These are phyloP conservation scores for Lepilemur septentrionalis DNA, from an alignment of 2,797 vertebrate species.

Conservation along the genomic window DNA sequence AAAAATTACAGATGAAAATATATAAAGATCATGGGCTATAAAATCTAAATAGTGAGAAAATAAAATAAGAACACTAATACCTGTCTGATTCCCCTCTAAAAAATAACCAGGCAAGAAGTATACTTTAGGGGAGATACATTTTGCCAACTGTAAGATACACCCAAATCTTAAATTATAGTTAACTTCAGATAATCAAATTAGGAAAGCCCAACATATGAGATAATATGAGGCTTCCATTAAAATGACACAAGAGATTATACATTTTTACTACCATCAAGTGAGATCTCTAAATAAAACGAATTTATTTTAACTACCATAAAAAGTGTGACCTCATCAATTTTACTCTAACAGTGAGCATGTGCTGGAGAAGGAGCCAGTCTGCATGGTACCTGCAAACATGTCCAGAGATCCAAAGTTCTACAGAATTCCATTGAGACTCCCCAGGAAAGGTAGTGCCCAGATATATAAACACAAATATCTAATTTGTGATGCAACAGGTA, in stretches of 20 bases:
- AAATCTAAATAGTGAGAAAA: slow-evolving; percentile 43
- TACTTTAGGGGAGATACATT: not conserved
- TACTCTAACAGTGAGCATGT: not conserved
- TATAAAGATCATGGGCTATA: slow-evolving; percentile 36
- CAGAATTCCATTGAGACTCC: not conserved
- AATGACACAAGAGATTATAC: not conserved
- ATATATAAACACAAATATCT: not conserved
- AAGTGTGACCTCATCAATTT: not conserved
- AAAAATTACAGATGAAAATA: slow-evolving; percentile 1
- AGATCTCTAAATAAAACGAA: not conserved
- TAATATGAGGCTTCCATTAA: slow-evolving; percentile 12
- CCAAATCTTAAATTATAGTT: slow-evolving; percentile 2
- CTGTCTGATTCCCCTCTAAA: slow-evolving; percentile 3
- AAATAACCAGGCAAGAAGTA: not conserved
- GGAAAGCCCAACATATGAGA: slow-evolving; percentile 18
- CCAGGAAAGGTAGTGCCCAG: not conserved
- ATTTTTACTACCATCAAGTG: not conserved
- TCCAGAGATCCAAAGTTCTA: not conserved
- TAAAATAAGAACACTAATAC: slow-evolving; percentile 11
- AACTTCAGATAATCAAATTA: not conserved
- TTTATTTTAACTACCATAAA: not conserved
- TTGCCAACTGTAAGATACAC: not conserved
- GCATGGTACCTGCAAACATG: not conserved
- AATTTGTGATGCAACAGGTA: not conserved
- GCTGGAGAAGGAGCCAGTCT: not conserved